Evolutionary conservation across 2,113 vertebrate genomes (phyloP).

Genomic region (Gadus chalcogrammus): DNA sequence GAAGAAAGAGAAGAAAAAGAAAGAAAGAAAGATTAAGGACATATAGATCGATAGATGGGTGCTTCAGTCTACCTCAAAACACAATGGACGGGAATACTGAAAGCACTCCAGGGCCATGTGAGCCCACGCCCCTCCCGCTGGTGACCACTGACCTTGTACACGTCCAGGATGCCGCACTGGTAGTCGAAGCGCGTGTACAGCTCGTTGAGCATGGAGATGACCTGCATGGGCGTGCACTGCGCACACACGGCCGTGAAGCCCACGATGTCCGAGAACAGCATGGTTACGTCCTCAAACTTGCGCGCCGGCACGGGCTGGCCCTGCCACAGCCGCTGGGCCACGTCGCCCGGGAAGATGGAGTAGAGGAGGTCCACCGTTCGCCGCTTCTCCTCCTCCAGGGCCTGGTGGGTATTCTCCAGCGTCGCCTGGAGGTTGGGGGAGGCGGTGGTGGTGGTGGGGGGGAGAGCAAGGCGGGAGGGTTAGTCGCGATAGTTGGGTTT

Average conservation of each 20-base stretch:
- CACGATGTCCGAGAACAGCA: conserved; percentile 98
- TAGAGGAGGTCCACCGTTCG: conserved; percentile 96
- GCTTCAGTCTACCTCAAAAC: too few species aligned
- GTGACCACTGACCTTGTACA: conserved; percentile 89
- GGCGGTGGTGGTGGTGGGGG: background rate
- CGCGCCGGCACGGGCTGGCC: conserved; percentile 90
- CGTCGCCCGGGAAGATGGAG: conserved; percentile 96
- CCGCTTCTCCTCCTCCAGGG: conserved; percentile 96
- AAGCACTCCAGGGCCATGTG: background rate
- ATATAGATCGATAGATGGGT: too few species aligned
- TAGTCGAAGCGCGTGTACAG: conserved; percentile 97
- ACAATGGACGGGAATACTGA: too few species aligned
- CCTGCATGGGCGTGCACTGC: conserved; percentile 97
- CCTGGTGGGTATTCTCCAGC: conserved; percentile 89
- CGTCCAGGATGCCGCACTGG: conserved; percentile 95
- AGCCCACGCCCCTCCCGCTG: background rate
- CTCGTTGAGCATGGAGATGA: conserved; percentile 98
- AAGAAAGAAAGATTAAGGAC: background rate
- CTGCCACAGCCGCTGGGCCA: conserved; percentile 96
- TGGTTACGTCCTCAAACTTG: conserved; percentile 97
- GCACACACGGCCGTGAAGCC: conserved; percentile 97
- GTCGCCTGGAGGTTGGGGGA: conserved; percentile 72
- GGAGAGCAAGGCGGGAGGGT: conserved; percentile 9
- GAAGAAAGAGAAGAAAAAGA: conserved; percentile 5
- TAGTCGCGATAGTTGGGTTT: conserved; percentile 2